A percentile compares a stretch with the other conserved stretches of the same genome.
Evolutionary conservation across 2,113 vertebrate genomes (phyloP).

Genomic region (Nothobranchius furzeri): DNA sequence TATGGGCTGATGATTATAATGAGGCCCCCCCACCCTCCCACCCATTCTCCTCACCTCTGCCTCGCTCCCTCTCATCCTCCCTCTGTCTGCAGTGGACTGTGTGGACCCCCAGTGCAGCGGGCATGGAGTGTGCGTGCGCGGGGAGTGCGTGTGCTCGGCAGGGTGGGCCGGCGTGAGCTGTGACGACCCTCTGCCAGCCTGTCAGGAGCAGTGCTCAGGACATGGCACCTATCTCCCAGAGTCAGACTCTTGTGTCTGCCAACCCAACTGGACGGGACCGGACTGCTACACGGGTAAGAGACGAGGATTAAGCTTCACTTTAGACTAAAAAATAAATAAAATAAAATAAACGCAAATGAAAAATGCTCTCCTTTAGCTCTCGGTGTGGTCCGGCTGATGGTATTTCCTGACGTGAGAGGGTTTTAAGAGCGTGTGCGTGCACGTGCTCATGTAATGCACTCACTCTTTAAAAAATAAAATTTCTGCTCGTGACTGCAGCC

Average conservation of each 20-base stretch:
- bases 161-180: constrained; percentile 93
- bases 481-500: constrained; percentile 55
- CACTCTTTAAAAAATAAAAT: constrained; percentile 61
- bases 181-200: constrained; percentile 86
- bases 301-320: constrained; percentile 33
- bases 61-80: constrained; percentile 35
- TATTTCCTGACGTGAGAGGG: constrained; percentile 47
- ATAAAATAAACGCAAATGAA: constrained; percentile 7
- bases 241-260: constrained; percentile 87
- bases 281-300: constrained; percentile 91
- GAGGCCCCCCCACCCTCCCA: constrained; percentile 23
- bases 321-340: background rate
- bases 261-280: constrained; percentile 91
- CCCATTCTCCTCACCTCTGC: constrained; percentile 45
- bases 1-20: constrained; percentile 76
- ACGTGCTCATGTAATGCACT: constrained; percentile 31
- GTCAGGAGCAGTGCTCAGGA: constrained; percentile 94
- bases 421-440: constrained; percentile 28
- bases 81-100: constrained; percentile 86
- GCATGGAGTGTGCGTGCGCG: constrained; percentile 91
- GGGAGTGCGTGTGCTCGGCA: constrained; percentile 90
- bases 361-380: constrained; percentile 29
- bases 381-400: constrained; percentile 49
- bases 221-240: constrained; percentile 90
- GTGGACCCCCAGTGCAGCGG: constrained; percentile 90